Base-by-base conservation (phyloP, 2,797 vertebrate species). In the Harpagifer antarcticus region DNA sequence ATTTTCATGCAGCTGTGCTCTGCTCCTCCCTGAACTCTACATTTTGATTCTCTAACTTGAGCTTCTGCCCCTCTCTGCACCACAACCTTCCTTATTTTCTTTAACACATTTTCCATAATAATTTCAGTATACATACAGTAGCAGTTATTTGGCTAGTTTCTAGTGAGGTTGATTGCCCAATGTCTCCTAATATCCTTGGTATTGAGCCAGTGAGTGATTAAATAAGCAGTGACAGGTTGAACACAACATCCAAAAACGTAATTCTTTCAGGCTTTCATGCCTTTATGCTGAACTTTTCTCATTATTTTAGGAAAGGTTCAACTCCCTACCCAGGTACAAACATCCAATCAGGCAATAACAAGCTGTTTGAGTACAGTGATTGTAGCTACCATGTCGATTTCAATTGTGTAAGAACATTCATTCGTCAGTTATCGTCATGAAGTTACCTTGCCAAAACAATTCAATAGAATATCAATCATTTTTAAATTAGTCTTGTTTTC, bases 291-390 rank as follows among this genome's bases (percentile, higher is more conserved):
- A 79, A 61, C 68, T 85, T 74, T 55, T n/a, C 10, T 66, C 50
- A 78, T 78, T 56, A 64, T 76, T 56, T 57, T 1, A 20, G 65
- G 33, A 56, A 68, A 78, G 61, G 61, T 68, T 55, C 50, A 73
- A 73, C 63, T 60, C 61, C 61, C 59, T 55, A 45, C 70, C 78
- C 74, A 69, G 85, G 80, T 68, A 75, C 11, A 27, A 68, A 27
- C 50, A 68, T 86, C 68, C 54, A 69, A 81, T 73, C 11, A 65
- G 0, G 3, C 20, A 81, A 52, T 64, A 72, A 71, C 27, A 66
- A 60, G 56, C 58, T 48, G 27, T 52, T 67, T 80, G 19, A 47
- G 33, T 14, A 7, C 1, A 9, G 19, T 7, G 33, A 19, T 20
- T 57, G 47, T 49, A 11, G 49, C 19, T 9, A n/a, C 12, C 0